Percentiles rank a stretch among this genome's conserved stretches.
These are phyloP conservation scores for Frankliniella fusca DNA, from an alignment of 2,888 invertebrate genomes.

Conservation along the genomic window DNA sequence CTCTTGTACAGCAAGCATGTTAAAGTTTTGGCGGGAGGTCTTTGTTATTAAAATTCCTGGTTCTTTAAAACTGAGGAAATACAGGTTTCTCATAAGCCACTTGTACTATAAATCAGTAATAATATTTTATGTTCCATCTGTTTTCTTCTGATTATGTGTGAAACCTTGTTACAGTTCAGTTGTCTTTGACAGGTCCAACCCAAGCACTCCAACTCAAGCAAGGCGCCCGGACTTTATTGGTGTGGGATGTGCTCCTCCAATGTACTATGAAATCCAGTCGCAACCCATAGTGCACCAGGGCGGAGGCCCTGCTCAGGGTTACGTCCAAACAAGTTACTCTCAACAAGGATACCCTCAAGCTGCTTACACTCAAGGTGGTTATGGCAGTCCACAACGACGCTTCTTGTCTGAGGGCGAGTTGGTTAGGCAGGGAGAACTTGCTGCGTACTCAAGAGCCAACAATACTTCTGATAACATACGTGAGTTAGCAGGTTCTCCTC, in stretches of 20 bases:
- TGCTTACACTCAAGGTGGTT: conserved; percentile 27
- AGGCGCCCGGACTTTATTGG: conserved; percentile 84
- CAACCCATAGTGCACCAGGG: conserved; percentile 5
- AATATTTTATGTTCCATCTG: not conserved
- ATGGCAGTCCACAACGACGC: conserved; percentile 67
- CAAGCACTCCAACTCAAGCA: conserved; percentile 86
- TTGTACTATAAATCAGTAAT: not conserved
- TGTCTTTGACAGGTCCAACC: conserved; percentile 69
- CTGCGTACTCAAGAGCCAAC: conserved; percentile 60
- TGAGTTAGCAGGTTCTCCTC: conserved; percentile 82
- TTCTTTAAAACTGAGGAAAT: too few species aligned
- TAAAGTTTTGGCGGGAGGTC: too few species aligned
- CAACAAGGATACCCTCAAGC: conserved; percentile 7
- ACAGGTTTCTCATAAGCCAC: too few species aligned
- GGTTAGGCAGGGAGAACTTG: conserved; percentile 60
- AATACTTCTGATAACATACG: conserved; percentile 82
- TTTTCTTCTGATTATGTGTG: not conserved
- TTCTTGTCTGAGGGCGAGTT: conserved; percentile 80
- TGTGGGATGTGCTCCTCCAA: conserved; percentile 47
- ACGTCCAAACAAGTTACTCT: not conserved
- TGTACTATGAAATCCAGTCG: conserved; percentile 46
- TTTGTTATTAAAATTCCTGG: too few species aligned
- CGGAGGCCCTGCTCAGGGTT: not conserved
- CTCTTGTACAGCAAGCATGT: too few species aligned
- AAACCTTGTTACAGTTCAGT: not conserved